Evolutionary conservation across 2,797 vertebrate species (phyloP).

Genomic region (Anabas testudineus): DNA sequence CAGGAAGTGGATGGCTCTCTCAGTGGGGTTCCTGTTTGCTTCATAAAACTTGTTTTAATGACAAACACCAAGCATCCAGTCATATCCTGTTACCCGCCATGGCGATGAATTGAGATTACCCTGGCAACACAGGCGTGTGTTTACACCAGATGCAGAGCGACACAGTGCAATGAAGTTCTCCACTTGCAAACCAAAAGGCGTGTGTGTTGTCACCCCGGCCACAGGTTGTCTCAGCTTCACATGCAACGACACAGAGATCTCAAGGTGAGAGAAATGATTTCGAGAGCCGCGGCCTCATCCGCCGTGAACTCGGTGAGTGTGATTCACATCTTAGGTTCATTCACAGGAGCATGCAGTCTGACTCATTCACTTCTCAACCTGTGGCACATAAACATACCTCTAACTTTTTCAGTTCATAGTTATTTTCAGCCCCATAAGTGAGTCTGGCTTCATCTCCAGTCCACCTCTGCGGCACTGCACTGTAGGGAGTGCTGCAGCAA

Average conservation of each 20-base stretch:
- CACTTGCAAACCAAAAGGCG: constrained; percentile 42
- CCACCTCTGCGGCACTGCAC: neutral
- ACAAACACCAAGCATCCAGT: constrained; percentile 62
- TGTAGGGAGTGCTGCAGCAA: neutral
- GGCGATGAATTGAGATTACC: constrained; percentile 60
- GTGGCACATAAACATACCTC: constrained; percentile 12
- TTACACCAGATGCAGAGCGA: constrained; percentile 56
- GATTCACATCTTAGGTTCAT: constrained; percentile 58
- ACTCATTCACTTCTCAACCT: constrained; percentile 48
- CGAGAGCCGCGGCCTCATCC: constrained; percentile 20
- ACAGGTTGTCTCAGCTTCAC: constrained; percentile 31
- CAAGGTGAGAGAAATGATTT: constrained; percentile 37
- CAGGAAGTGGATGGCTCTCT: constrained; percentile 40
- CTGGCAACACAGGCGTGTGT: constrained; percentile 49
- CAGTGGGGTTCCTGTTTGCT: constrained; percentile 47
- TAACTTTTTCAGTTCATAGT: constrained; percentile 28
- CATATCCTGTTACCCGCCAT: constrained; percentile 56
- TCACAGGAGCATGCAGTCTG: constrained; percentile 49
- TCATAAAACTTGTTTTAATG: constrained; percentile 60
- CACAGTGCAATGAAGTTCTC: constrained; percentile 47
- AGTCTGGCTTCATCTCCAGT: constrained; percentile 10
- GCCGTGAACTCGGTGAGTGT: constrained; percentile 21
- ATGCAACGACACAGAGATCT: constrained; percentile 28
- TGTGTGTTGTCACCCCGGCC: constrained; percentile 36
- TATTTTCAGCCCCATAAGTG: constrained; percentile 45